Evolutionary conservation across 2,113 vertebrate species (phyloP), one percentile per base, ranked within the genome.

Genomic region (Procavia capensis): DNA sequence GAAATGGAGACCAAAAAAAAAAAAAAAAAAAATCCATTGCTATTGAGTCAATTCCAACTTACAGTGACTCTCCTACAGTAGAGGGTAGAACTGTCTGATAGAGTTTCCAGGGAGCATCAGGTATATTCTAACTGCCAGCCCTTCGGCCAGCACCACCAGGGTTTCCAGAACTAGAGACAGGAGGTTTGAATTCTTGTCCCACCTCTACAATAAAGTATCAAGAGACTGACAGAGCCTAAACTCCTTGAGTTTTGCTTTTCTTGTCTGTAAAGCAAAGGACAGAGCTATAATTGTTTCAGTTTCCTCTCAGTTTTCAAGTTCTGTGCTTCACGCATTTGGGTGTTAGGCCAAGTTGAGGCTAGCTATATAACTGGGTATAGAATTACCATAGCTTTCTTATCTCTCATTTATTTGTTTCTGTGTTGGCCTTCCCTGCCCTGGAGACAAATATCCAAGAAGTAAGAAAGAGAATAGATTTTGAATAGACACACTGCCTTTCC

Each of bases 321-420:
- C 85, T 31, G 36, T 25, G 41, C 82, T 64, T 82, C 41, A 63
- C 83, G n/a, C 13, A 10, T 61, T 16, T 24, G 80, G 85, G 90
- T 74, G 22, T 36, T 47, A 76, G 68, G 85, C 91, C 85, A 89
- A 74, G 36, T 13, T 50, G 31, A 70, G 50, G 59, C n/a, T 54
- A 43, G 84, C 75, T 82, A 57, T 89, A 50, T 76, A 90, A 64
- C 22, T 57, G 72, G 59, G 54, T 93, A n/a, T 75, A 85, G 92
- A 82, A 43, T 96, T 95, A 61, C 36, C 90, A 87, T 1, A 41
- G 79, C 43, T 45, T 43, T 72, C 95, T 95, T 97, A 95, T 95
- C 96, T 91, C 79, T 63, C 93, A 64, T 89, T 74, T 89, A 78
- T 95, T 95, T 95, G 93, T 92, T 96, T 97, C 91, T 96, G 9